These are phyloP conservation scores for Chalcosyrphus nemorum DNA, from an alignment of 2,888 invertebrate genomes.

Conservation along the genomic window DNA sequence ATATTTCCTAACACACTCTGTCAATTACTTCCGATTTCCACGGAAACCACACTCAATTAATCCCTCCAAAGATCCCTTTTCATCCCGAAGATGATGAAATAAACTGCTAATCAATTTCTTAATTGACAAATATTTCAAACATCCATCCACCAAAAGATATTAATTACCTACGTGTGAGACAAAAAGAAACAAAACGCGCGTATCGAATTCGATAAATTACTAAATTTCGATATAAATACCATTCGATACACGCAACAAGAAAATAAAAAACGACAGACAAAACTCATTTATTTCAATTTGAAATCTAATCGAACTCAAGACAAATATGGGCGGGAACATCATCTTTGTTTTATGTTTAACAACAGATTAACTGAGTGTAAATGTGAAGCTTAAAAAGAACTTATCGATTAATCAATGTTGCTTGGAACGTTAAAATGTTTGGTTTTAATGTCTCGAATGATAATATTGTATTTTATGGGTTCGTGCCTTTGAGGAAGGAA, in stretches of 20 bases:
- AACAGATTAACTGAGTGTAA: constrained; percentile 8
- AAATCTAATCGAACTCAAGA: background rate
- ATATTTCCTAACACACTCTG: too few relatives aligned
- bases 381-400: constrained; percentile 4
- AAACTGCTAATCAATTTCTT: too few relatives aligned
- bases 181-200: background rate
- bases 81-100: too few relatives aligned
- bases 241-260: constrained; percentile 14
- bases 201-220: constrained; percentile 18
- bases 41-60: too few relatives aligned
- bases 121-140: too few relatives aligned
- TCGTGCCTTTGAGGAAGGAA: background rate
- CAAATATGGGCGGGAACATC: constrained; percentile 5
- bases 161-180: background rate
- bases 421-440: background rate
- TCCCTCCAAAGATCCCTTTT: too few relatives aligned
- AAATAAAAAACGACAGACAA: background rate
- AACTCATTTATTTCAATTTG: background rate
- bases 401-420: constrained; percentile 14
- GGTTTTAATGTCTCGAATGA: background rate
- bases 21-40: too few relatives aligned
- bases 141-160: background rate
- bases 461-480: background rate
- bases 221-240: background rate
- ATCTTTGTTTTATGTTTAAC: constrained; percentile 24